Conservation (phyloP, 1,140 invertebrate species). For the Ostrea denselamellosa region DNA sequence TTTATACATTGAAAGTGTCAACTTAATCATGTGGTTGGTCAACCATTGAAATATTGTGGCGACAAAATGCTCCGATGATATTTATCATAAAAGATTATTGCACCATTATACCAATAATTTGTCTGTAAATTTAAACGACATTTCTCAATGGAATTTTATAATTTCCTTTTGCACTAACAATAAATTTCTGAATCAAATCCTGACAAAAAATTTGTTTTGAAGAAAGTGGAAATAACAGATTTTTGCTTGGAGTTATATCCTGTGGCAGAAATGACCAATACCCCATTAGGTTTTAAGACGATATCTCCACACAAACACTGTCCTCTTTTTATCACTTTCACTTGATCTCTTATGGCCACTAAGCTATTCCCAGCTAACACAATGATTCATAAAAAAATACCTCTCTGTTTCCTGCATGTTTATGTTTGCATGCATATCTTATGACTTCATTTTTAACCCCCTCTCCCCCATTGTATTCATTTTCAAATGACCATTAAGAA, state of each 20-base stretch:
- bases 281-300: slow-evolving; percentile 39
- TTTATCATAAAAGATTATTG: slow-evolving; percentile 24
- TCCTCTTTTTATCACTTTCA: slow-evolving; percentile 3
- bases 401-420: not conserved
- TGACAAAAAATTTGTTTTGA: not conserved
- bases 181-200: not conserved
- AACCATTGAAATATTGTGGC: slow-evolving; percentile 28
- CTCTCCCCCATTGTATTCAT: not conserved
- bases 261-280: slow-evolving; percentile 24
- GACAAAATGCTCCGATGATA: slow-evolving; percentile 22
- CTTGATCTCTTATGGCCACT: slow-evolving; percentile 1
- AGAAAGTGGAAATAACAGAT: not conserved
- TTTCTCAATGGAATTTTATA: slow-evolving; percentile 25
- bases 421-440: not conserved
- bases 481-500: not conserved
- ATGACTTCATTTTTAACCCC: not conserved
- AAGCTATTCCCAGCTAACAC: not conserved
- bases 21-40: slow-evolving; percentile 28
- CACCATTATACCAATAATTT: slow-evolving; percentile 38
- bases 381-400: slow-evolving; percentile 15
- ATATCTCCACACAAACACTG: not conserved
- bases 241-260: not conserved
- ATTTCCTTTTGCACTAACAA: not conserved
- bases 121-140: slow-evolving; percentile 22
- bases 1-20: not conserved